A percentile compares a stretch with the other conserved stretches of the same genome.
phyloP scores from a whole-genome alignment of 2,888 invertebrate species.

The Eupithecia pulchellata region DNA sequence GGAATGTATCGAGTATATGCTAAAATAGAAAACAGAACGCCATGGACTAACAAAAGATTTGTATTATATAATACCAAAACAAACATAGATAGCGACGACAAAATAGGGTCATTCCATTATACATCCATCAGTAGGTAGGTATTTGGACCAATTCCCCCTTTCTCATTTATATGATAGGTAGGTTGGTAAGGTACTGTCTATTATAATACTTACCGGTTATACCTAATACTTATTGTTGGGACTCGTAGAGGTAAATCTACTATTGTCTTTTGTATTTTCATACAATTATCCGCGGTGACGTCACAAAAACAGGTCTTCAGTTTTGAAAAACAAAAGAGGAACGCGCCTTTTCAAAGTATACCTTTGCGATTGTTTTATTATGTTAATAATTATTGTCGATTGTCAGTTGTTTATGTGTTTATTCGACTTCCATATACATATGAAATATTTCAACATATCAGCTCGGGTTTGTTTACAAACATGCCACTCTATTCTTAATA shows the following conservation, averaged over 20 bases:
- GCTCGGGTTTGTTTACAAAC: not conserved
- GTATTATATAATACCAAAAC: not conserved
- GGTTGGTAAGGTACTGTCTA: not conserved
- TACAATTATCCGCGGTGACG: no score
- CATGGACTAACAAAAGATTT: not conserved
- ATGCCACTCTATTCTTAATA: not conserved
- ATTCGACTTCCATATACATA: not conserved
- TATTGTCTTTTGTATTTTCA: no score
- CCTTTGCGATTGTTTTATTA: not conserved
- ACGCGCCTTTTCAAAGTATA: no score
- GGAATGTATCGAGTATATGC: not conserved
- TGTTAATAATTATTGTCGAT: not conserved
- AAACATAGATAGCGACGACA: not conserved
- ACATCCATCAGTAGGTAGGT: not conserved
- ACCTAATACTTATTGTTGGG: not conserved
- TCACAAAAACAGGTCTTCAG: no score
- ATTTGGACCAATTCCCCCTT: not conserved
- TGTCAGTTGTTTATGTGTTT: constrained; percentile 3
- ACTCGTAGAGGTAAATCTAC: no score
- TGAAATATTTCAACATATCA: not conserved
- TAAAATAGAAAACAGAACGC: not conserved
- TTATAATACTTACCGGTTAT: not conserved
- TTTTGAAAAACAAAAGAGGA: no score
- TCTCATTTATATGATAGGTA: not conserved
- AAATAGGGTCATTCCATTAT: not conserved